These are phyloP conservation scores for Sula dactylatra DNA, from an alignment of 2,113 vertebrate species.

Conservation along the genomic window DNA sequence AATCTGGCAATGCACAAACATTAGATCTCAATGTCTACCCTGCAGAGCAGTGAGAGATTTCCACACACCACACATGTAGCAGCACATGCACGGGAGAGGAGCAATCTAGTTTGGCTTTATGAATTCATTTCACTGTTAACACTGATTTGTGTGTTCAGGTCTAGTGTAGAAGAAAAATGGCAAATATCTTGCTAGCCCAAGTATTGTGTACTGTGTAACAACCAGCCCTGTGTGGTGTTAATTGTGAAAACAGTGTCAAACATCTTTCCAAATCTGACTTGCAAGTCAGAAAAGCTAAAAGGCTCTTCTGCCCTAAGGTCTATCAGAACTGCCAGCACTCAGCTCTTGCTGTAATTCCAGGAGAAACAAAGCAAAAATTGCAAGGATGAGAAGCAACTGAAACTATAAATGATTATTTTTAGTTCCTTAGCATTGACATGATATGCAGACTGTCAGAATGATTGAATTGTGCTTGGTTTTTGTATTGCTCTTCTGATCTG, in stretches of 20 bases:
- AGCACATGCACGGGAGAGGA: background rate
- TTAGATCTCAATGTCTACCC: background rate
- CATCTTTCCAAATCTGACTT: background rate
- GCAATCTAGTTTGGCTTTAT: background rate
- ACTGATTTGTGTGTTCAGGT: background rate
- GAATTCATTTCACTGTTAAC: background rate
- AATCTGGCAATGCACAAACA: background rate
- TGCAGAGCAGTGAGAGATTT: background rate
- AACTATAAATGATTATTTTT: background rate
- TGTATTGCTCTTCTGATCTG: background rate
- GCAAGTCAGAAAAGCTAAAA: background rate
- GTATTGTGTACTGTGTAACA: background rate
- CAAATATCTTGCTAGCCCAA: background rate
- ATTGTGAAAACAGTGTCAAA: background rate
- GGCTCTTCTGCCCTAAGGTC: background rate
- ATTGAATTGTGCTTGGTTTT: background rate
- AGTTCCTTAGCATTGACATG: background rate
- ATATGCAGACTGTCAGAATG: background rate
- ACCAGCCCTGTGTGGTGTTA: background rate
- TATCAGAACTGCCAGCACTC: background rate
- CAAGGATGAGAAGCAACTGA: background rate
- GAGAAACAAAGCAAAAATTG: background rate
- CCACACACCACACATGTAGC: background rate
- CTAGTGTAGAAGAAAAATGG: background rate
- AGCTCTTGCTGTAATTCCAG: background rate